Evolutionary conservation across 2,113 vertebrate genomes (phyloP).

Genomic region (Arothron firmamentum): DNA sequence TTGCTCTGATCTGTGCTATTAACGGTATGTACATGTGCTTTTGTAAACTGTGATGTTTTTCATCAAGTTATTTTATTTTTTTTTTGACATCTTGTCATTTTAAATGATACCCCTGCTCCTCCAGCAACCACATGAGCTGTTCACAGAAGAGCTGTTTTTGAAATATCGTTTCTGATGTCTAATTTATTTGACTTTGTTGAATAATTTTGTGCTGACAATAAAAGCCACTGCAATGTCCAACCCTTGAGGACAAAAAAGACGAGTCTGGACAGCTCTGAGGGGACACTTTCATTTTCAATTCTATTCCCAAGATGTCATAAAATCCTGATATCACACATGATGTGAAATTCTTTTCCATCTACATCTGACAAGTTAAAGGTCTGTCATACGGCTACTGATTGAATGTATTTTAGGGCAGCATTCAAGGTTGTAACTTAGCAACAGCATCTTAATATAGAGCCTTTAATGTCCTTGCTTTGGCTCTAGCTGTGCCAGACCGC

Average conservation of each 20-base stretch:
- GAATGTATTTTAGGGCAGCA: constrained; percentile 27
- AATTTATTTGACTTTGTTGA: constrained; percentile 36
- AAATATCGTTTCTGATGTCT: constrained; percentile 9
- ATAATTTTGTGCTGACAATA: constrained; percentile 29
- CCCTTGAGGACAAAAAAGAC: neutral
- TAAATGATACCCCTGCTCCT: constrained; percentile 8
- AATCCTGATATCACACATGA: constrained; percentile 17
- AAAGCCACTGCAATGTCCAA: constrained; percentile 12
- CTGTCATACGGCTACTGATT: constrained; percentile 3
- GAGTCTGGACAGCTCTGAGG: constrained; percentile 26
- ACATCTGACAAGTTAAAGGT: constrained; percentile 19
- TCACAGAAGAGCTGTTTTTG: neutral
- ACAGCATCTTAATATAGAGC: constrained; percentile 71
- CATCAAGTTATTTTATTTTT: constrained; percentile 14
- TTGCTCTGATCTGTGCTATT: neutral
- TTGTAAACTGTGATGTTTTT: constrained; percentile 22
- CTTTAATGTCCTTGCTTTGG: constrained; percentile 48
- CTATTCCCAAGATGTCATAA: constrained; percentile 22
- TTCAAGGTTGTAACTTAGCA: constrained; percentile 68
- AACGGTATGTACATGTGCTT: constrained; percentile 15
- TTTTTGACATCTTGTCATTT: constrained; percentile 6
- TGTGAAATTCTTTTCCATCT: constrained; percentile 26
- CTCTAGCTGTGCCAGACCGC: constrained; percentile 53
- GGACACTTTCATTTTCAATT: constrained; percentile 36
- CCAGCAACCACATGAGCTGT: constrained; percentile 7